Base-by-base conservation (phyloP, 2,888 invertebrate genomes). In the Seira ritae region DNA sequence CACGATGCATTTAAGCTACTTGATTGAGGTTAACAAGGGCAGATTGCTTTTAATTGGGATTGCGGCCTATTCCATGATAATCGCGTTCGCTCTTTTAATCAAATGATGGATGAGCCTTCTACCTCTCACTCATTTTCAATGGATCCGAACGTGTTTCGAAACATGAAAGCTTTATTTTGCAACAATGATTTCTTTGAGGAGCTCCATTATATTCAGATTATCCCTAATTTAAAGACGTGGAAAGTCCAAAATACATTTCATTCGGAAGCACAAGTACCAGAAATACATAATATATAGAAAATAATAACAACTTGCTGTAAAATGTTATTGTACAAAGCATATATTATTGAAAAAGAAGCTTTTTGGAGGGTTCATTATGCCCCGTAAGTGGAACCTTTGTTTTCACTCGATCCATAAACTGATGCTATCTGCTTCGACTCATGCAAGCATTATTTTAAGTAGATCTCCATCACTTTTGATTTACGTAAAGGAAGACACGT, bases 31-130 rank as follows among this genome's bases (percentile, higher is more conserved):
- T 89, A 87, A 89, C 86, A 81, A 87, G 89, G 70, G 83, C 74
- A 74, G 83, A 89, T 89, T 89, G 87, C 86, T 86, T 88, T 89
- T 89, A 89, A 89, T 89, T 89, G 89, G 86, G 89, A 89, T 89
- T 89, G 89, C 89, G 89, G 89, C 87, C 86, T 80, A 87, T 87
- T 81, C 84, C 83, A 84, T 80, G 60, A 85, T 88, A 82, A 86
- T 86, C 81, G 80, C 80, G 80, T 80, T 80, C 84, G 81, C 79
- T 37, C 77, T 68, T 80, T 85, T 88, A 88, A 88, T 88, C 84
- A 85, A 88, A 88, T 88, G 88, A 88, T 85, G 74, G 84, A 87
- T 87, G 84, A 69, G 80, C 71, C 42, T 42, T 42, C 42, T 42
- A 12, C 42, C 12, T 42, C 12, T 42, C 42, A 42, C n/a, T n/a